phyloP scores from a whole-genome alignment of 2,888 invertebrate genomes.

The Celastrina argiolus region DNA sequence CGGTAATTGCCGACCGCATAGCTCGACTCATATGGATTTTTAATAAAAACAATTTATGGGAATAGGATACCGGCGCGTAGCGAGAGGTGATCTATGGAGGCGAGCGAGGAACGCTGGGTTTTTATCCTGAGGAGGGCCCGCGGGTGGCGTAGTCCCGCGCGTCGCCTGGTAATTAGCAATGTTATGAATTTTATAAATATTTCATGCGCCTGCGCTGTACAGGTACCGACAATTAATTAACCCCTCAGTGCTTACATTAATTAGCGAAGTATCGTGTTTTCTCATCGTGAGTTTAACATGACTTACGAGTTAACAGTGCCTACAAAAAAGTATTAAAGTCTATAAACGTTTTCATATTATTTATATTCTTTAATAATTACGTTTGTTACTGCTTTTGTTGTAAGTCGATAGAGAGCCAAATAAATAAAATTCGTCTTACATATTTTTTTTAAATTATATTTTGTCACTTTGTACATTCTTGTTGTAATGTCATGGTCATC shows the following conservation, averaged over 20 bases:
- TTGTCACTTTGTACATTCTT: no score
- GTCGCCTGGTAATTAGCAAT: conserved; percentile 67
- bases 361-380: neutral
- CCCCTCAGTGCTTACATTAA: conserved; percentile 70
- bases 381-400: neutral
- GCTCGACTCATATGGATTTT: conserved; percentile 38
- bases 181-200: conserved; percentile 77
- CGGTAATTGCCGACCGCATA: conserved; percentile 36
- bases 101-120: conserved; percentile 48
- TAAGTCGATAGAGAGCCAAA: no score
- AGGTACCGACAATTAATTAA: conserved; percentile 69
- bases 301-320: conserved; percentile 25
- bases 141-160: conserved; percentile 65
- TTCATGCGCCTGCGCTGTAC: conserved; percentile 61
- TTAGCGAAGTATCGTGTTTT: conserved; percentile 60
- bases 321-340: conserved; percentile 28
- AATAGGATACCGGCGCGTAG: conserved; percentile 32
- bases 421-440: no score
- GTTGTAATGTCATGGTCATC: no score
- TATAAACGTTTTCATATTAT: conserved; percentile 24
- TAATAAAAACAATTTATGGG: conserved; percentile 40
- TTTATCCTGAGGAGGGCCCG: conserved; percentile 52
- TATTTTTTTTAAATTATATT: no score
- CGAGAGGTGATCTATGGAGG: conserved; percentile 37
- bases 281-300: conserved; percentile 64